Conservation (phyloP, 1,140 invertebrate species). For the Platyscapa corneri region DNA sequence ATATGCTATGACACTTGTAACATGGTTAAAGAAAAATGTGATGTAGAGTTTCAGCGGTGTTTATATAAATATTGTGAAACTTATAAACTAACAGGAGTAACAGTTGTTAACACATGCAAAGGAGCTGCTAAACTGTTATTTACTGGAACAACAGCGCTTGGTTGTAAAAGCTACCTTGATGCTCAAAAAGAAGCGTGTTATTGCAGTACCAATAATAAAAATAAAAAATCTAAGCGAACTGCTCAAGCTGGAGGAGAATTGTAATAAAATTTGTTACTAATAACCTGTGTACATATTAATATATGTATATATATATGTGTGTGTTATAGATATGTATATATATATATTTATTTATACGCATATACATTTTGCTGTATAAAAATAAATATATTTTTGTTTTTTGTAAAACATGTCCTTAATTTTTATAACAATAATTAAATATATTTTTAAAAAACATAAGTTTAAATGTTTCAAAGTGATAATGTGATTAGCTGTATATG, state of each 20-base stretch:
- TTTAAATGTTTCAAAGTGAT: too few relatives aligned
- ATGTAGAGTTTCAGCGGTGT: slow-evolving; percentile 89
- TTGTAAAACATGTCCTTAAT: too few relatives aligned
- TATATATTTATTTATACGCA: not conserved
- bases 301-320: slow-evolving; percentile 13
- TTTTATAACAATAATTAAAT: too few relatives aligned
- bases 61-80: slow-evolving; percentile 87
- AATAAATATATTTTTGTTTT: too few relatives aligned
- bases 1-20: slow-evolving; percentile 94
- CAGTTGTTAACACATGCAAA: slow-evolving; percentile 86
- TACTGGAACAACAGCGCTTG: slow-evolving; percentile 86
- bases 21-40: slow-evolving; percentile 88
- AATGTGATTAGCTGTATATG: too few relatives aligned
- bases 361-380: too few relatives aligned
- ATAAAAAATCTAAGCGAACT: slow-evolving; percentile 62
- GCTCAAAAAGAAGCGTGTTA: slow-evolving; percentile 87
- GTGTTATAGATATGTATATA: slow-evolving; percentile 25
- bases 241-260: slow-evolving; percentile 67
- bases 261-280: slow-evolving; percentile 49
- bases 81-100: slow-evolving; percentile 77
- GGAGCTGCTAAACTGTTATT: slow-evolving; percentile 87
- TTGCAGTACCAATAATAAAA: slow-evolving; percentile 73
- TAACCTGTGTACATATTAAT: not conserved
- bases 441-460: too few relatives aligned
- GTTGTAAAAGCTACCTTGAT: slow-evolving; percentile 88